Base-by-base conservation (phyloP, 2,113 vertebrate genomes). In the Anoplopoma fimbria region DNA sequence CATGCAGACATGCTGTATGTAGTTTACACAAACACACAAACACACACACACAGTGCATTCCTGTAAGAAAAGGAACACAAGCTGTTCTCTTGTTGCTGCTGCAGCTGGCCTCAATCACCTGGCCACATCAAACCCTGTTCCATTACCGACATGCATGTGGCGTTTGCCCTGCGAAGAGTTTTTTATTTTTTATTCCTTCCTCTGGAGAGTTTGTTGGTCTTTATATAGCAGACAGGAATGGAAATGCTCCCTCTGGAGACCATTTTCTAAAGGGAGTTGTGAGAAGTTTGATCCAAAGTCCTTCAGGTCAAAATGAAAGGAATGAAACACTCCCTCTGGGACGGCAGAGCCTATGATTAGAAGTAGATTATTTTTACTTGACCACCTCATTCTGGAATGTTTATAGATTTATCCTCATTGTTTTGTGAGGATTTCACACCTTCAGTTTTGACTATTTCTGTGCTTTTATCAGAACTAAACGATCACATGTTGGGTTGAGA, bases 61-160 rank as follows among this genome's bases (percentile, higher is more conserved):
- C 61, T 47, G 8, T 31, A 72, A 67, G 80, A 34, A 65, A 69
- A 88, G 71, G 51, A 65, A 63, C 13, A 61, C 49, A 79, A 19
- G 49, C 69, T 15, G 70, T 51, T 27, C 71, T 77, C 74, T 42
- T 63, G 53, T 33, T 78, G 85, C 87, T 75, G 74, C 83, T 69
- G 76, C 85, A 92, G 91, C 91, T 92, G 89, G 87, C 79, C 87
- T 85, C 88, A 91, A 93, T 93, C 88, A 85, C 79, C 81, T 74
- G 79, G 74, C 93, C 89, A 93, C 92, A 93, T 93, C 88, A 93
- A 91, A 93, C 75, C 65, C 67, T n/a, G 72, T 65, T 88, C 74
- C 57, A 51, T 76, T 69, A 55, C 85, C 74, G 61, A 84, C 80
- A 60, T 78, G 69, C 90, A 90, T 80, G 77, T 67, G 65, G 84